These are phyloP conservation scores for Epizoanthus rinbou DNA, from an alignment of 92 coral and sea anemone species.

Conservation along the genomic window DNA sequence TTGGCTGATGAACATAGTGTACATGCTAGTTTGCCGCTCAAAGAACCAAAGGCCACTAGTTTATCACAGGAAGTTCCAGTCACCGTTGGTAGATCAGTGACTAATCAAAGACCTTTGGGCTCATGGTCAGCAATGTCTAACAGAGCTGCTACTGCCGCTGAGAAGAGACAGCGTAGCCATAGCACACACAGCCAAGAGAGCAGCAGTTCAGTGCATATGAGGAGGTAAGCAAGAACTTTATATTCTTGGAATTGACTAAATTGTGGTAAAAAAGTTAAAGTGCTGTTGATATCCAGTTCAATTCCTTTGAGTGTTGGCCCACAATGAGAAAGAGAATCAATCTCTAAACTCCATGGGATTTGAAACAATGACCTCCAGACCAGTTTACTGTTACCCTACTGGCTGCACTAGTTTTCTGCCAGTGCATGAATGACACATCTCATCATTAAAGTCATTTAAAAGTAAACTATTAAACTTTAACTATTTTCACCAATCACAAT, in stretches of 20 bases:
- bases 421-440: no score
- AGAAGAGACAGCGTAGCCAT: background rate
- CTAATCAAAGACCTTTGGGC: background rate
- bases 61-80: background rate
- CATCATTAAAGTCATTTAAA: no score
- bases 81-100: background rate
- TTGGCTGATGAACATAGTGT: background rate
- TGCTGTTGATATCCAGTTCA: no score
- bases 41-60: background rate
- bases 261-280: no score
- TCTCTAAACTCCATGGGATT: no score
- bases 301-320: no score
- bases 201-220: background rate
- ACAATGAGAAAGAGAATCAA: no score
- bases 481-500: no score
- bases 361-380: no score
- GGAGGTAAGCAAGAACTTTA: background rate
- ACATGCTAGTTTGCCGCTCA: background rate
- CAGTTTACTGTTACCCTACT: no score
- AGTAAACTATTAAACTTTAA: no score
- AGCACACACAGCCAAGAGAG: background rate
- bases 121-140: conserved; percentile 22
- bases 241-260: background rate
- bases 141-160: conserved; percentile 27
- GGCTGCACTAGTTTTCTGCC: no score